Conservation (phyloP, 1,140 invertebrate species). For the Apolygus lucorum region DNA sequence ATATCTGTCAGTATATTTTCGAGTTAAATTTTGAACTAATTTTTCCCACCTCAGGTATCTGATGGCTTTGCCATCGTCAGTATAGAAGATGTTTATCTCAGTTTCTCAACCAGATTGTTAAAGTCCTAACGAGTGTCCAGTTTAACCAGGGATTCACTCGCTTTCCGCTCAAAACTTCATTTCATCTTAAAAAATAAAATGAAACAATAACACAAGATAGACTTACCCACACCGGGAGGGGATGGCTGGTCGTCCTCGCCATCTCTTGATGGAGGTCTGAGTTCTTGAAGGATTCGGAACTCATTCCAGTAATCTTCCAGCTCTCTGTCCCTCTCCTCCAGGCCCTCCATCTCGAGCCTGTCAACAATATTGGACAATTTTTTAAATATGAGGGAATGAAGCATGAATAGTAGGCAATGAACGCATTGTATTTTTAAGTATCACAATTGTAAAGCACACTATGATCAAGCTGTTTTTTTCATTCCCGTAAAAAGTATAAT, state of each 20-base stretch:
- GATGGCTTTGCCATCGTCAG: too few species aligned
- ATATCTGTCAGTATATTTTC: too few species aligned
- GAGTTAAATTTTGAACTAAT: too few species aligned
- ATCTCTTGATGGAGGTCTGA: background rate
- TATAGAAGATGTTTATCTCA: too few species aligned
- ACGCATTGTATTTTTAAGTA: background rate
- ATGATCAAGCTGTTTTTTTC: background rate
- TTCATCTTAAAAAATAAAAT: too few species aligned
- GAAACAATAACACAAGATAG: too few species aligned
- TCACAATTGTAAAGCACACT: background rate
- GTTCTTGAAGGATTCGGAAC: slow-evolving; percentile 19
- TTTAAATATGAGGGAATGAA: background rate
- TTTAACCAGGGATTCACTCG: too few species aligned
- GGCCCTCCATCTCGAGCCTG: background rate
- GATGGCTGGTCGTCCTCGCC: slow-evolving; percentile 15
- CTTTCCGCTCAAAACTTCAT: too few species aligned
- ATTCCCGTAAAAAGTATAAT: background rate
- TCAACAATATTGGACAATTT: background rate
- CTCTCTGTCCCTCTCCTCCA: background rate
- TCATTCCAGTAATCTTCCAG: slow-evolving; percentile 23
- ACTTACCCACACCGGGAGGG: slow-evolving; percentile 7
- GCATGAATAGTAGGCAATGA: too few species aligned
- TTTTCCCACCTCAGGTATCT: too few species aligned
- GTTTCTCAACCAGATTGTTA: too few species aligned
- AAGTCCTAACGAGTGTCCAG: too few species aligned